These are phyloP conservation scores for Anguilla rostrata DNA, from an alignment of 2,113 vertebrate species.

Conservation along the genomic window DNA sequence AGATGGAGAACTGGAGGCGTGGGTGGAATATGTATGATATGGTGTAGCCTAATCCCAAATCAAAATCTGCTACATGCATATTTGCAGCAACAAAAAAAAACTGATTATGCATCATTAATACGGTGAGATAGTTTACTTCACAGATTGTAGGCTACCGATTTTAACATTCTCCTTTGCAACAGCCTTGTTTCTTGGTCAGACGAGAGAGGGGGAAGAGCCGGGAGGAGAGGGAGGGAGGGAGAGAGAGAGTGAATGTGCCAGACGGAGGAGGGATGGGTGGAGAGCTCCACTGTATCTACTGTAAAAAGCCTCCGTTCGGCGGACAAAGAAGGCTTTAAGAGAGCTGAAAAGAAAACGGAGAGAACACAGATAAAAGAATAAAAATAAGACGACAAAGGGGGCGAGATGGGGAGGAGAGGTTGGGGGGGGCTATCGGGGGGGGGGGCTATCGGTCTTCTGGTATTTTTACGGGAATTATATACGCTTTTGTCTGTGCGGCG, in stretches of 20 bases:
- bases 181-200: not conserved
- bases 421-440: not conserved
- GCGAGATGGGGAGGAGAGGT: not conserved
- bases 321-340: not conserved
- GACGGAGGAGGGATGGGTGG: not conserved
- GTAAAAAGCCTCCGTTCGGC: constrained; percentile 7
- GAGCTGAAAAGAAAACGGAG: not conserved
- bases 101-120: not conserved
- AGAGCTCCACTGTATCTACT: not conserved
- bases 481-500: not conserved
- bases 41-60: too few relatives aligned
- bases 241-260: not conserved
- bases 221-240: not conserved
- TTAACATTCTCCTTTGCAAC: not conserved
- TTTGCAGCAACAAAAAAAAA: too few relatives aligned
- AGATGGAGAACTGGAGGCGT: too few relatives aligned
- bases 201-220: not conserved
- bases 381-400: not conserved
- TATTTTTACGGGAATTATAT: not conserved
- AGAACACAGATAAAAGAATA: not conserved
- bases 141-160: not conserved
- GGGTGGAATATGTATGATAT: too few relatives aligned
- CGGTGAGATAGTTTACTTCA: not conserved
- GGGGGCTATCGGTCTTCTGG: not conserved
- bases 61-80: too few relatives aligned